These are phyloP conservation scores for Drosophila planitibia DNA, from an alignment of 2,888 invertebrate genomes.

Conservation along the genomic window DNA sequence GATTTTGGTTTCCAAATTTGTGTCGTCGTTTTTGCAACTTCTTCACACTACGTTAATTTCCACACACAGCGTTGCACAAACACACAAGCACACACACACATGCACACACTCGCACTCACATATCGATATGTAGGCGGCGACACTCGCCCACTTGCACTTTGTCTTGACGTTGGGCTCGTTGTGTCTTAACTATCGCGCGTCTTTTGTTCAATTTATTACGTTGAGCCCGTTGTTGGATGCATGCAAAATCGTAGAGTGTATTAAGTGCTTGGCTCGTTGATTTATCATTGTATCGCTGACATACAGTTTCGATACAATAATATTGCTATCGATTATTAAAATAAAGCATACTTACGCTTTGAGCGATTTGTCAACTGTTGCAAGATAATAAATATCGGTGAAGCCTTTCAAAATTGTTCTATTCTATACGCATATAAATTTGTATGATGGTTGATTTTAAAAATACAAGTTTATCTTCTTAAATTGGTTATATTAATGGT, in stretches of 20 bases:
- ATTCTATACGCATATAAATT: neutral
- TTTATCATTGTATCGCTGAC: conserved; percentile 11
- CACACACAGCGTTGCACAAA: conserved; percentile 65
- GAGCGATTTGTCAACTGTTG: neutral
- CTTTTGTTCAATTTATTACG: conserved; percentile 46
- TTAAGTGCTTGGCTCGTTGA: conserved; percentile 24
- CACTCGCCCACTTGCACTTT: conserved; percentile 60
- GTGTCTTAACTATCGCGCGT: conserved; percentile 49
- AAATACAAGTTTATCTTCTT: neutral
- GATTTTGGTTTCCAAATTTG: conserved; percentile 31
- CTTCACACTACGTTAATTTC: conserved; percentile 73
- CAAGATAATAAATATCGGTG: neutral
- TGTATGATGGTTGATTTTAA: neutral
- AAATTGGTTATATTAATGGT: neutral
- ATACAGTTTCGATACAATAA: conserved; percentile 16
- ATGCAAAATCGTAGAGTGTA: conserved; percentile 20
- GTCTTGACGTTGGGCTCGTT: conserved; percentile 36
- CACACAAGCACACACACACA: conserved; percentile 24
- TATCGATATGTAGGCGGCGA: conserved; percentile 61
- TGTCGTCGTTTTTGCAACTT: conserved; percentile 57
- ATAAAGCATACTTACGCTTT: neutral
- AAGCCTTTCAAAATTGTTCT: neutral
- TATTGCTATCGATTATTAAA: conserved; percentile 28
- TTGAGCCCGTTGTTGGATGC: conserved; percentile 28
- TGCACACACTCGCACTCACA: conserved; percentile 1